Conservation (phyloP, 2,888 invertebrate genomes). For the Tipula confusa region DNA sequence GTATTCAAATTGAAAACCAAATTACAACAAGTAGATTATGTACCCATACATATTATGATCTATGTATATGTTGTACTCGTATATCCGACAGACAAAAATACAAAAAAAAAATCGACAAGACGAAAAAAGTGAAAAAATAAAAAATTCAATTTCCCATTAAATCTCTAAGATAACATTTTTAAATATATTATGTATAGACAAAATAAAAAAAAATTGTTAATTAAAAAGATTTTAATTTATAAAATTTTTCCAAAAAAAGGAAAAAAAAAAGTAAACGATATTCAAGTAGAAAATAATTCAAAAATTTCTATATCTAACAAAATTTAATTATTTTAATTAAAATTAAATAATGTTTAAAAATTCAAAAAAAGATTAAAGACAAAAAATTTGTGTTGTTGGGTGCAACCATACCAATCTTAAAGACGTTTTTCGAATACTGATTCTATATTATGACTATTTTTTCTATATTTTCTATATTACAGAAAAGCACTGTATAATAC, state of each 20-base stretch:
- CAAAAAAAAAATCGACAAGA: slow-evolving; percentile 14
- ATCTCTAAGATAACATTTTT: background rate
- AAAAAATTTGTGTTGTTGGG: no score
- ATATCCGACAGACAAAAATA: background rate
- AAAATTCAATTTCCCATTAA: slow-evolving; percentile 21
- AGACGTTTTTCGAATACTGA: no score
- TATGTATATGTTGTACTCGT: background rate
- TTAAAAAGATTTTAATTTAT: background rate
- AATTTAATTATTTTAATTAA: background rate
- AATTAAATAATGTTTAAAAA: background rate
- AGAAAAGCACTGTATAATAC: no score
- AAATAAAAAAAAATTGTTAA: background rate
- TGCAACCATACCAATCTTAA: no score
- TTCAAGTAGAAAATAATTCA: background rate
- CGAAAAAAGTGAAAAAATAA: no score
- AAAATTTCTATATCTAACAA: background rate
- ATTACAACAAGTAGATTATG: background rate
- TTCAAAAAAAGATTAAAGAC: no score
- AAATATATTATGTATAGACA: background rate
- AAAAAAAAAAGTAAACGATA: background rate
- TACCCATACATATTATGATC: background rate
- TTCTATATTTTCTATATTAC: no score
- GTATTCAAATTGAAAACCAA: background rate
- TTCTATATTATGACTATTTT: no score
- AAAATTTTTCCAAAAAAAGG: background rate